phyloP scores from a whole-genome alignment of 2,113 vertebrate genomes.

The Mionectes macconnelli region DNA sequence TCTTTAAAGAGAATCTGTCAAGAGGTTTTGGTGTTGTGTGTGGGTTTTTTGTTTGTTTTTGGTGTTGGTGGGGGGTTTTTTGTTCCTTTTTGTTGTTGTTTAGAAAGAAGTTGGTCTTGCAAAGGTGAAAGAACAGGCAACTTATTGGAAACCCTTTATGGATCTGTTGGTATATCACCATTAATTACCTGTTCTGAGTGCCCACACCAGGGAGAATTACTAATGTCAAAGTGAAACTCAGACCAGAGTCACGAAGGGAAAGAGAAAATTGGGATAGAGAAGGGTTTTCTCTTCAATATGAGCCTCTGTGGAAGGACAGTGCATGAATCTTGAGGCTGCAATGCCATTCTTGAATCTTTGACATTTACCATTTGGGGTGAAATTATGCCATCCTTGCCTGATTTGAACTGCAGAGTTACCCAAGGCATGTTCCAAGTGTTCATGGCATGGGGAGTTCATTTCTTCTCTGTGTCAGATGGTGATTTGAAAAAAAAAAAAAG shows the following conservation, averaged over 20 bases:
- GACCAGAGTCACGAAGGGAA: neutral
- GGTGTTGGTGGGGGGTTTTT: too few relatives aligned
- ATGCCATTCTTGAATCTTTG: neutral
- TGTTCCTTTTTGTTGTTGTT: neutral
- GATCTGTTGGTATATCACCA: neutral
- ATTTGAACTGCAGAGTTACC: neutral
- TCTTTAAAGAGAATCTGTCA: slow-evolving; percentile 14
- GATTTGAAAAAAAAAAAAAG: neutral
- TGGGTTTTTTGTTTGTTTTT: too few relatives aligned
- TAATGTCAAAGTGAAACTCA: neutral
- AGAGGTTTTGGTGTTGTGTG: neutral
- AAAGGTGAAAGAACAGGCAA: neutral
- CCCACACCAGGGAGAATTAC: neutral
- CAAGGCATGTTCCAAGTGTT: neutral
- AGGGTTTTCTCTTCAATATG: neutral
- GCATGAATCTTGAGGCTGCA: neutral
- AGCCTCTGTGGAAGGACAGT: neutral
- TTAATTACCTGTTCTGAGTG: slow-evolving; percentile 10
- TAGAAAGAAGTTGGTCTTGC: neutral
- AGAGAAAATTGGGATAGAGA: neutral
- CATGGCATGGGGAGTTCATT: neutral
- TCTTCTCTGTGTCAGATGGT: neutral
- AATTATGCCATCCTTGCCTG: neutral
- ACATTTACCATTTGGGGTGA: neutral
- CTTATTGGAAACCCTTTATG: neutral